phyloP scores from a whole-genome alignment of 2,888 invertebrate genomes.

The Petrolisthes cinctipes region DNA sequence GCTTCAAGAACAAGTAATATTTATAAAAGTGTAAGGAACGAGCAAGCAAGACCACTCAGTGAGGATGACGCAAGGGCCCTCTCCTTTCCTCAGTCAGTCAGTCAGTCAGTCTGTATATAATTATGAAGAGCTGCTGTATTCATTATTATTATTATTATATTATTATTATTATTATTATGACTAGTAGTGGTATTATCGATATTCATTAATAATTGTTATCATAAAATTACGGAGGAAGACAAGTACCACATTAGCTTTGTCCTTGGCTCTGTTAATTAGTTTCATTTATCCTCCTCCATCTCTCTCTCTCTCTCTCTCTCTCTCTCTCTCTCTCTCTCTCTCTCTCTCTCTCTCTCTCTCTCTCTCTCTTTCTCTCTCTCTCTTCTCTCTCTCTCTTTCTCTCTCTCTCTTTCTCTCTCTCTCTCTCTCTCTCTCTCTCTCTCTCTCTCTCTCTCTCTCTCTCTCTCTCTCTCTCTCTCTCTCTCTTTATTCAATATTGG shows the following conservation, averaged over 20 bases:
- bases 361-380: background rate
- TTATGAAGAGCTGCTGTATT: too few species aligned
- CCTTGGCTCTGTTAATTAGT: background rate
- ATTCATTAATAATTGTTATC: background rate
- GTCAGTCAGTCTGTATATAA: too few species aligned
- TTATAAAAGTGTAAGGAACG: too few species aligned
- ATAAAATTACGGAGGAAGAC: background rate
- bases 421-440: background rate
- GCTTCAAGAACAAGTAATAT: too few species aligned
- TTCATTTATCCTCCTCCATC: slow-evolving; percentile 4
- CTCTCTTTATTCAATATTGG: background rate
- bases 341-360: background rate
- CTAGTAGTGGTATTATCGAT: background rate
- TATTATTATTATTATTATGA: background rate
- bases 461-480: background rate
- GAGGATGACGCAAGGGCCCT: too few species aligned
- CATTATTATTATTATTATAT: too few species aligned
- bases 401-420: background rate
- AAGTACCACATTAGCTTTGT: background rate
- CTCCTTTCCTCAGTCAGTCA: too few species aligned
- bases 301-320: slow-evolving; percentile 42
- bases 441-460: background rate
- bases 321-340: slow-evolving; percentile 17
- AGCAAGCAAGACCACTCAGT: too few species aligned
- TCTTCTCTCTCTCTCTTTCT: background rate